Evolutionary conservation across 2,113 vertebrate genomes (phyloP).

Genomic region (Neolamprologus cancellatus): DNA sequence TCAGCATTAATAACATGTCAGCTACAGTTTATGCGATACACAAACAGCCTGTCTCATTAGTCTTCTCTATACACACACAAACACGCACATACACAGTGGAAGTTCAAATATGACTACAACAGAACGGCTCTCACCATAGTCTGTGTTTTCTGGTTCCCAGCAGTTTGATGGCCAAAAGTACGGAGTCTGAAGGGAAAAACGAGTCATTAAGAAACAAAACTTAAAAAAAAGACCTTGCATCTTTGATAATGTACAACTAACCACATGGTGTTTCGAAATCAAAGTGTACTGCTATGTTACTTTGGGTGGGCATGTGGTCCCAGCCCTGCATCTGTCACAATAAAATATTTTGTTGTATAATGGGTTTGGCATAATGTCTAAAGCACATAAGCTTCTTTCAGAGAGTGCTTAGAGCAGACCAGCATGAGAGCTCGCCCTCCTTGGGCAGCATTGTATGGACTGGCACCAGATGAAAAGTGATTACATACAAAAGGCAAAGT

Average conservation of each 20-base stretch:
- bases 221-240: background rate
- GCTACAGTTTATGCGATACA: background rate
- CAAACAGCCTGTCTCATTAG: background rate
- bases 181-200: slow-evolving; percentile 78
- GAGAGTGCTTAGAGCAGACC: background rate
- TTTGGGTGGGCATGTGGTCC: background rate
- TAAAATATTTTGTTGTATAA: slow-evolving; percentile 29
- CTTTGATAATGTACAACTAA: background rate
- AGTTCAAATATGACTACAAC: background rate
- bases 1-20: background rate
- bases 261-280: background rate
- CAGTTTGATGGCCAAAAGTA: slow-evolving; percentile 99
- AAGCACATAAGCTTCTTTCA: slow-evolving; percentile 37
- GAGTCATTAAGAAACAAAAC: background rate
- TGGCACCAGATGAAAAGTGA: background rate
- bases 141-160: slow-evolving; percentile 98
- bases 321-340: slow-evolving; percentile 21
- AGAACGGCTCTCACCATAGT: slow-evolving; percentile 78
- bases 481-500: background rate
- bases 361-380: background rate
- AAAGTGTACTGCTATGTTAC: background rate
- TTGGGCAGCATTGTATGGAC: background rate
- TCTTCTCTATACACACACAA: background rate
- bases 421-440: slow-evolving; percentile 9
- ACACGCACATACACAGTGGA: background rate